Percentiles rank a stretch among this genome's conserved stretches.
Evolutionary conservation across 2,113 vertebrate genomes (phyloP).

Genomic region (Miniopterus natalensis): DNA sequence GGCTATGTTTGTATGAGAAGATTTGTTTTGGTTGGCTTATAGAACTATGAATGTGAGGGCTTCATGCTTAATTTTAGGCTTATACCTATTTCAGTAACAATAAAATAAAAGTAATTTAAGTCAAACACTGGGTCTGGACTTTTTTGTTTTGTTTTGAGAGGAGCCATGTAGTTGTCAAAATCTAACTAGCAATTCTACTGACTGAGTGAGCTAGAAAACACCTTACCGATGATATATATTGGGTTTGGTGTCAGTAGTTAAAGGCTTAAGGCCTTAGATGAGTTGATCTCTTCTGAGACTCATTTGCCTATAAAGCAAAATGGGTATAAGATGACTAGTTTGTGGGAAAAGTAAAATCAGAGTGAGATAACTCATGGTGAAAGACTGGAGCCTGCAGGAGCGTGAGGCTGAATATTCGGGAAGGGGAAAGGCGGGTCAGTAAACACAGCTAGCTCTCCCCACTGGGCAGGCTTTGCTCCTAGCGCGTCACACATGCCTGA

Average conservation of each 20-base stretch:
- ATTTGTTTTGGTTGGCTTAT: not conserved
- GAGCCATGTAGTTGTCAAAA: not conserved
- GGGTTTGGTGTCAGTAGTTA: not conserved
- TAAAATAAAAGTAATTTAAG: not conserved
- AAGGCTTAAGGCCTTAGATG: not conserved
- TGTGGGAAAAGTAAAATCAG: not conserved
- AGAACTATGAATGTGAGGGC: not conserved
- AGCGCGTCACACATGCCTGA: not conserved
- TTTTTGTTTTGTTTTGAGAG: not conserved
- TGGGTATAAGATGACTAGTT: not conserved
- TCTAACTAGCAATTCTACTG: not conserved
- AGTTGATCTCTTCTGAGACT: not conserved
- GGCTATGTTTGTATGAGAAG: not conserved
- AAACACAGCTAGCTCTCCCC: not conserved
- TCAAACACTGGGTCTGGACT: not conserved
- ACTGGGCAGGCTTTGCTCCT: not conserved
- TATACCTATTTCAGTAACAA: not conserved
- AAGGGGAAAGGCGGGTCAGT: not conserved
- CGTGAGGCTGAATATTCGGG: not conserved
- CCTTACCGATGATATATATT: not conserved
- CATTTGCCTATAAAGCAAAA: not conserved
- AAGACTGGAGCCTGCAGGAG: not conserved
- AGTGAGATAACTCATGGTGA: not conserved
- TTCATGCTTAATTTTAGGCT: not conserved
- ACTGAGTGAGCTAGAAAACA: conserved; percentile 12